Base-by-base conservation (phyloP, 2,797 vertebrate species). In the Enteromius argenteus region DNA sequence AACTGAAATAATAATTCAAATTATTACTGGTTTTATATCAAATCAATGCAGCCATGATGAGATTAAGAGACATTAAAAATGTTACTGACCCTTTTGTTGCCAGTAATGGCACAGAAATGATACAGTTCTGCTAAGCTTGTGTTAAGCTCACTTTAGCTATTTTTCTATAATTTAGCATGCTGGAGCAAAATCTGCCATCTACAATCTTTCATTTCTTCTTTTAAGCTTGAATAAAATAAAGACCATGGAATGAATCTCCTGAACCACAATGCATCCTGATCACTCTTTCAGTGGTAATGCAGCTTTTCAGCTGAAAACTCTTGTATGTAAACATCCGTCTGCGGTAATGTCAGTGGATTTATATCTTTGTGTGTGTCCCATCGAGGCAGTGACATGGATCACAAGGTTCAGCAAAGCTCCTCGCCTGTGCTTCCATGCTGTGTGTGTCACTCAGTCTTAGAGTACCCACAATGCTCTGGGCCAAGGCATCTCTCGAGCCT, bases 401-500 rank as follows among this genome's bases (percentile, higher is more conserved):
- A 67, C 49, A 83, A 32, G 68, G 46, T 44, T 71, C 46, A 67
- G 56, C 14, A 80, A 60, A 72, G 74, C 51, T 35, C 23, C 67
- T 58, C 53, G 35, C 37, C n/a, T 39, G 10, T 58, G 30, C 76
- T 49, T 14, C 37, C 32, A 51, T 53, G 39, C 13, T 73, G 27
- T 76, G 78, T 42, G 51, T 53, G 53, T 72, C 72, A 86, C 46
- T 27, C 79, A 51, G 56, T 30, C 71, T 58, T 53, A 77, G n/a
- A 44, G 46, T 80, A 17, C 32, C 85, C 75, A 81, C 73, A 74
- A 79, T 46, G 62, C 80, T 68, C 44, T 69, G 58, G 80, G 73
- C 60, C n/a, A 23, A 86, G 46, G 72, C 85, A 79, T 81, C 80
- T 83, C 60, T 80, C 60, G 66, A 49, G 76, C 46, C 71, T 58